Base-by-base conservation (phyloP, 2,888 invertebrate species). In the Leptinotarsa tumamoca region DNA sequence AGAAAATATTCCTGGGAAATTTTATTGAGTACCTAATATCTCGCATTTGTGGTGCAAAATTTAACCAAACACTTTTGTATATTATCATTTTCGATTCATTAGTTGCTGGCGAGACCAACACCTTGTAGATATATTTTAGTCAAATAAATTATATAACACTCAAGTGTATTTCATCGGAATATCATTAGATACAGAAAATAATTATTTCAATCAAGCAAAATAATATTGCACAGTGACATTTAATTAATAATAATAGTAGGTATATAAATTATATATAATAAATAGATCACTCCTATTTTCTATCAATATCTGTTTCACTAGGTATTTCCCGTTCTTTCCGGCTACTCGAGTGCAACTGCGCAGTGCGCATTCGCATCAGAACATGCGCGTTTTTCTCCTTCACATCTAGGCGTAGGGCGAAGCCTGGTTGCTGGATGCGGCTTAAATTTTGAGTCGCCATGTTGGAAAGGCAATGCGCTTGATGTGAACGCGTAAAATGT, bases 401-500 rank as follows among this genome's bases (percentile, higher is more conserved):
- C 68, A 33, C 21, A 56, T 68, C 72, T 54, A 67, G 63, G 63
- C 63, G 63, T 10, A 63, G 63, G 63, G 63, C 63, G 63, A 63
- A 33, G 27, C 43, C 63, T 63, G 43, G 58, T 54, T 4, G 61
- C 63, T 63, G 63, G 75, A 58, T 75, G 75, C 75, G 72, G 75
- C 68, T 72, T 66, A 54, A 68, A 72, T 73, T 70, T 49, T 51
- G 74, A 50, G 89, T 89, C 90, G 90, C 90, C 90, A 90, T 90
- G 90, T 90, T 89, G 86, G 87, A 87, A 88, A 87, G 84, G 87
- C 87, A 86, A 86, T 84, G 86, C 85, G 88, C 87, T 89, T 87
- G 86, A 87, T 85, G 85, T 87, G 87, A 87, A 81, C 85, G 86
- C 77, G 80, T 81, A 88, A 89, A 89, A 90, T 90, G 88, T 86